Evolutionary conservation across 2,797 vertebrate genomes (phyloP).

Genomic region (Oreochromis mossambicus): DNA sequence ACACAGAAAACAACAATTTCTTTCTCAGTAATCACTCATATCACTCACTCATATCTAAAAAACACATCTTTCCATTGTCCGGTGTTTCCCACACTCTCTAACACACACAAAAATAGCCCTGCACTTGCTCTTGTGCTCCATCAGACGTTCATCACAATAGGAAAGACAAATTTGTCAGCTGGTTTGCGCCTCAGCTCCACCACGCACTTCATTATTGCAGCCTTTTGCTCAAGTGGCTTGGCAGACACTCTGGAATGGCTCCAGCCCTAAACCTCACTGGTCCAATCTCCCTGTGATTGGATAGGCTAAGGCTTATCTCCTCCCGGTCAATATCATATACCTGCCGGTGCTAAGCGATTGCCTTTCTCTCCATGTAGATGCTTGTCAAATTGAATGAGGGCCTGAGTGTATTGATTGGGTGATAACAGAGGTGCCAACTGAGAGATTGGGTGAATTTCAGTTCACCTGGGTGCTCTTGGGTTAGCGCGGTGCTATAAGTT

Average conservation of each 20-base stretch:
- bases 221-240: slow-evolving; percentile 50
- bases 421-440: slow-evolving; percentile 76
- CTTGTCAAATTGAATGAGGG: slow-evolving; percentile 78
- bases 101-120: neutral
- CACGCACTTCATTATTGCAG: slow-evolving; percentile 49
- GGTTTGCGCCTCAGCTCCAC: slow-evolving; percentile 43
- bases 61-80: neutral
- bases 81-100: neutral
- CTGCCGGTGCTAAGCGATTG: slow-evolving; percentile 71
- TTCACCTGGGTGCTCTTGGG: slow-evolving; percentile 16
- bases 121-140: neutral
- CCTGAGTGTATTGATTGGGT: slow-evolving; percentile 74
- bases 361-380: slow-evolving; percentile 73
- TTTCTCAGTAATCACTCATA: neutral
- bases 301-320: slow-evolving; percentile 74
- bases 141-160: slow-evolving; percentile 14
- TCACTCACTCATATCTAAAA: neutral
- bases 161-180: slow-evolving; percentile 43
- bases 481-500: neutral
- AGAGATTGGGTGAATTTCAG: slow-evolving; percentile 63
- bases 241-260: slow-evolving; percentile 53
- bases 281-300: slow-evolving; percentile 73
- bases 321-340: slow-evolving; percentile 74
- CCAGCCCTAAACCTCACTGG: slow-evolving; percentile 57
- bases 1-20: neutral